Percentiles rank a stretch among this genome's conserved stretches.
Conservation (phyloP, 2,113 vertebrate genomes). For the Ardeotis arabs region DNA sequence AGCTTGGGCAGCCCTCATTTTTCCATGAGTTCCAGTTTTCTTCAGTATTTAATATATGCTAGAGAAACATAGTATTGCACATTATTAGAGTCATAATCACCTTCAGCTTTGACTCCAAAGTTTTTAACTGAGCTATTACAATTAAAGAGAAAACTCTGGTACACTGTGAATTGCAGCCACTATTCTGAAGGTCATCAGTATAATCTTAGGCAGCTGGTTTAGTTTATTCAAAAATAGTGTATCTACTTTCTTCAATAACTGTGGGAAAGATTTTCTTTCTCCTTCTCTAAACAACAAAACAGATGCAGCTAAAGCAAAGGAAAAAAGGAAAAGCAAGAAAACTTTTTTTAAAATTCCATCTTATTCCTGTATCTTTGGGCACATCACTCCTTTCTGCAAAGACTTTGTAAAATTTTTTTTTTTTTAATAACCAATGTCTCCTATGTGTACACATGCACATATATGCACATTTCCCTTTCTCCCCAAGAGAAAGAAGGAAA, state of each 20-base stretch:
- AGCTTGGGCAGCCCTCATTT: slow-evolving; percentile 97
- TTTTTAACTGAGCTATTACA: not conserved
- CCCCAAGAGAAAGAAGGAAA: not conserved
- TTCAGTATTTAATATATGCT: slow-evolving; percentile 97
- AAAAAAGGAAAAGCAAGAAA: not conserved
- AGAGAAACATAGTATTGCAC: slow-evolving; percentile 8
- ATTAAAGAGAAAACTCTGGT: not conserved
- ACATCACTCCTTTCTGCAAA: not conserved
- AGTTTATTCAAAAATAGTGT: not conserved
- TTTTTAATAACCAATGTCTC: not conserved
- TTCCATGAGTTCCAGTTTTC: slow-evolving; percentile 99
- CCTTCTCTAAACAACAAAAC: not conserved
- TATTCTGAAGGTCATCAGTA: not conserved
- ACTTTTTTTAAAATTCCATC: not conserved
- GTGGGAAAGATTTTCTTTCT: not conserved
- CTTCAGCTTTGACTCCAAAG: not conserved
- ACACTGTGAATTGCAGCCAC: not conserved
- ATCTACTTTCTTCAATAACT: not conserved
- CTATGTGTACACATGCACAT: not conserved
- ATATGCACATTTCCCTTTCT: not conserved
- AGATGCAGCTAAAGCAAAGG: not conserved
- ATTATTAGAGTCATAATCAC: not conserved
- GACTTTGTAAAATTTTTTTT: not conserved
- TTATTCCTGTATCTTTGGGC: not conserved
- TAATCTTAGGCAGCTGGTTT: not conserved